These are phyloP conservation scores for Athripsodes cinereus DNA, from an alignment of 2,888 invertebrate genomes.

Conservation along the genomic window DNA sequence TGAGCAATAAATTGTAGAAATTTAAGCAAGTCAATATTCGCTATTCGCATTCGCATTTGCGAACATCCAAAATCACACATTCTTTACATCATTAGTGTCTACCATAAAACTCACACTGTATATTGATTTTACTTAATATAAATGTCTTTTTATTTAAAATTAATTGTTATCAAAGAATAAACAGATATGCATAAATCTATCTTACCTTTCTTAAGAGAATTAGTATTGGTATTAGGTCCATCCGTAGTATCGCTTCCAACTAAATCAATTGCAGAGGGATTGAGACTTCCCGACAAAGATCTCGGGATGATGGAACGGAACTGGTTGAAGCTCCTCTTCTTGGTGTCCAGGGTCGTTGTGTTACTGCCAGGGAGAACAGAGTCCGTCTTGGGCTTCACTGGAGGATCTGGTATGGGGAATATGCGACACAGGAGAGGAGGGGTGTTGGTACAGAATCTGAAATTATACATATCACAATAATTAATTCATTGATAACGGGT, in stretches of 20 bases:
- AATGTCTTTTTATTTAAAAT: no score
- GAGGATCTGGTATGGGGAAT: conserved; percentile 68
- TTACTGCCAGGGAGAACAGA: neutral
- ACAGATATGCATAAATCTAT: no score
- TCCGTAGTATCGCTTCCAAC: conserved; percentile 29
- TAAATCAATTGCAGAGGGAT: conserved; percentile 53
- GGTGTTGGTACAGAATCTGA: conserved; percentile 62
- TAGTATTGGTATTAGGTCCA: conserved; percentile 12
- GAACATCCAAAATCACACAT: no score
- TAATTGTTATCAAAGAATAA: no score
- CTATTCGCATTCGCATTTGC: no score
- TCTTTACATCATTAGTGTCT: no score
- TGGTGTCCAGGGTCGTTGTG: conserved; percentile 46
- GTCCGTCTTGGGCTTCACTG: conserved; percentile 19
- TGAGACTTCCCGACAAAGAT: conserved; percentile 78
- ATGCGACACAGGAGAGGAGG: conserved; percentile 78
- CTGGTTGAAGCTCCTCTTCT: conserved; percentile 62
- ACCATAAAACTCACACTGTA: no score
- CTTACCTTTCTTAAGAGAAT: conserved; percentile 30
- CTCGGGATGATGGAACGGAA: conserved; percentile 87
- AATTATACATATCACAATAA: no score
- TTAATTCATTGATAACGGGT: no score
- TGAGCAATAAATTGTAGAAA: no score
- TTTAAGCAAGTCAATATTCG: no score
- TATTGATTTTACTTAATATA: no score